These are phyloP conservation scores for Adelges cooleyi DNA, from an alignment of 1,140 invertebrate genomes.

Conservation along the genomic window DNA sequence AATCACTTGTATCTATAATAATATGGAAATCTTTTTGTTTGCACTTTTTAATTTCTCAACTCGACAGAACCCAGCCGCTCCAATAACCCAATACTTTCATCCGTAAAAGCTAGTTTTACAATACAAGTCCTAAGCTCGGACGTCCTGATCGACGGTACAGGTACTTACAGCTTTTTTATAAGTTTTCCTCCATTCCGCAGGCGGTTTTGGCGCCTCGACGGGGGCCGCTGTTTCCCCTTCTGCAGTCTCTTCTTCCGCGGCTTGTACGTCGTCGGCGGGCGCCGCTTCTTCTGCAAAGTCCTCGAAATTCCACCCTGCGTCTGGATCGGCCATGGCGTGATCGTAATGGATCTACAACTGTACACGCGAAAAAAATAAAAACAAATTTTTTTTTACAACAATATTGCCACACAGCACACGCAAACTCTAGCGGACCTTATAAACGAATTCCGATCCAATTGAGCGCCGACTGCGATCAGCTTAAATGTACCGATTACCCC, in stretches of 20 bases:
- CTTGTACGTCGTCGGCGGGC: slow-evolving; percentile 32
- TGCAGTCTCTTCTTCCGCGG: slow-evolving; percentile 31
- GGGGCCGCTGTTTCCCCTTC: slow-evolving; percentile 31
- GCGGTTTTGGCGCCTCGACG: slow-evolving; percentile 32
- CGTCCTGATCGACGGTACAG: too few relatives aligned
- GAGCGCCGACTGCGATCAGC: background rate
- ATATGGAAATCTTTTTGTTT: too few relatives aligned
- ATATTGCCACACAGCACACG: background rate
- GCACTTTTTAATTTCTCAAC: too few relatives aligned
- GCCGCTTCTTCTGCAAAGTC: background rate
- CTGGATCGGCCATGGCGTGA: background rate
- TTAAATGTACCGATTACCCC: slow-evolving; percentile 22
- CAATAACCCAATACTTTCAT: too few relatives aligned
- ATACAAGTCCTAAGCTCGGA: too few relatives aligned
- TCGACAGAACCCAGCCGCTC: too few relatives aligned
- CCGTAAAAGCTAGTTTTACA: too few relatives aligned
- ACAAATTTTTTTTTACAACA: too few relatives aligned
- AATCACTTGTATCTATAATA: too few relatives aligned
- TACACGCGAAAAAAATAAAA: background rate
- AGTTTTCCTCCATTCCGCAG: slow-evolving; percentile 7
- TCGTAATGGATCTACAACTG: background rate
- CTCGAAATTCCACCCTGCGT: background rate
- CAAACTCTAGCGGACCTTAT: background rate
- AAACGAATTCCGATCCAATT: background rate
- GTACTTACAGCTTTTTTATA: slow-evolving; percentile 27